Conservation (phyloP, 1,140 invertebrate genomes). For the Drosophila kohkoa region DNA sequence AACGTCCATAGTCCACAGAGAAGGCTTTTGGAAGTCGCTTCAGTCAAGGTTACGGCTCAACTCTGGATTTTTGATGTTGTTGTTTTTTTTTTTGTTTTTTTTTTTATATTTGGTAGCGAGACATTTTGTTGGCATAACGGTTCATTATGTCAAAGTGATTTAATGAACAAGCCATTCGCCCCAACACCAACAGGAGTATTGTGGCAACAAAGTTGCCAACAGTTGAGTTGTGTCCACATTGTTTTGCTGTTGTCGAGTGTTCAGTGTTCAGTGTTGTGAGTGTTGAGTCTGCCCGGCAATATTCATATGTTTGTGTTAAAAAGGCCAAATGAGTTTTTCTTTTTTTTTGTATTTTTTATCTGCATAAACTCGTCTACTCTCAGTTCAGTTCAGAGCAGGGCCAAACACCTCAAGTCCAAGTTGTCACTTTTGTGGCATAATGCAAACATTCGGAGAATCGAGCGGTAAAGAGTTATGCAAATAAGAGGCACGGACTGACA, state of each 20-base stretch:
- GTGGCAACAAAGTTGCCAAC: conserved; percentile 10
- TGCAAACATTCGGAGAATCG: conserved; percentile 17
- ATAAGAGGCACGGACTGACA: conserved; percentile 12
- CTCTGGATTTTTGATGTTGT: conserved; percentile 36
- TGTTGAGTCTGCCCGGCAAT: conserved; percentile 11
- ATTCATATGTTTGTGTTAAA: conserved; percentile 41
- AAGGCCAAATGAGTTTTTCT: conserved; percentile 39
- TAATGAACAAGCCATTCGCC: conserved; percentile 50
- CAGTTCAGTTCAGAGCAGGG: conserved; percentile 38
- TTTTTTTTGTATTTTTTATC: conserved; percentile 3
- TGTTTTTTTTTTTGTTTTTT: neutral
- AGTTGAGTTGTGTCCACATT: neutral
- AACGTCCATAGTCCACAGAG: conserved; percentile 31
- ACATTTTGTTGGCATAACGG: conserved; percentile 69
- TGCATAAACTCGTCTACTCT: conserved; percentile 25
- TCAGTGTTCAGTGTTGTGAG: neutral
- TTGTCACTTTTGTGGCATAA: conserved; percentile 13
- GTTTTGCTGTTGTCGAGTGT: neutral
- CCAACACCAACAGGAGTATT: conserved; percentile 30
- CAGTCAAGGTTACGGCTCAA: conserved; percentile 70
- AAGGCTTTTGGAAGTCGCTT: conserved; percentile 36
- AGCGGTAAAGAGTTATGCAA: conserved; percentile 38
- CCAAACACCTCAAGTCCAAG: conserved; percentile 28
- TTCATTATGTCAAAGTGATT: conserved; percentile 79
- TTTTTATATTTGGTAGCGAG: conserved; percentile 17